A percentile compares a stretch with the other conserved stretches of the same genome.
phyloP scores from a whole-genome alignment of 2,797 vertebrate species.

The Okamejei kenojei region DNA sequence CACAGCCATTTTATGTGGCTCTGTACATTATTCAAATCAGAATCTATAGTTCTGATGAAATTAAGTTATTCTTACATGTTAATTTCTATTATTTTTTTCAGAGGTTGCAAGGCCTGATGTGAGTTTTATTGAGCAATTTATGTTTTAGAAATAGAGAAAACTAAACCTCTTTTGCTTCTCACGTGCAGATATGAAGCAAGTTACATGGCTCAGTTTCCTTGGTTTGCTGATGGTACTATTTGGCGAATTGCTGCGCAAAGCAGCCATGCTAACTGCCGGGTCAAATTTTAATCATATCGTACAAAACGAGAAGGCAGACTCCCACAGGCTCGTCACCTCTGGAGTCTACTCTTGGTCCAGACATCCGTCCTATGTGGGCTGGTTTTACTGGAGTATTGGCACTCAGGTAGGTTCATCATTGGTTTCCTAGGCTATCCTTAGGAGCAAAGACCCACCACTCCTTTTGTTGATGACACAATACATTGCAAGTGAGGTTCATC shows the following conservation, averaged over 20 bases:
- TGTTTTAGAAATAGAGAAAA: background rate
- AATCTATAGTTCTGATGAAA: background rate
- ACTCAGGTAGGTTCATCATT: constrained; percentile 72
- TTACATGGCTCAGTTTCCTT: constrained; percentile 73
- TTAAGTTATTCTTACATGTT: background rate
- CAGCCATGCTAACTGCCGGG: constrained; percentile 91
- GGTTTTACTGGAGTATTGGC: constrained; percentile 98
- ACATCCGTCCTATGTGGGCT: constrained; percentile 94
- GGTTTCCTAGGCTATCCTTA: background rate
- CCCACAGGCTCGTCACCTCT: constrained; percentile 81
- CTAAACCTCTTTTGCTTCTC: background rate
- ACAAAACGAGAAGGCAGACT: constrained; percentile 91
- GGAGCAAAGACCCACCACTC: background rate
- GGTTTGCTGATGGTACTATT: constrained; percentile 87
- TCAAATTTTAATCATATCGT: constrained; percentile 99
- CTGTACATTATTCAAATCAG: background rate
- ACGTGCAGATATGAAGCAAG: constrained; percentile 80
- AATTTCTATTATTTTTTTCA: background rate
- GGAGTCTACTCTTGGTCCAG: constrained; percentile 88
- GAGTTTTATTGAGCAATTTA: background rate
- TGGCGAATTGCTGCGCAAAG: constrained; percentile 81
- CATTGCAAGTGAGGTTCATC: background rate
- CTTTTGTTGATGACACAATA: background rate
- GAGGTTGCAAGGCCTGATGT: background rate
- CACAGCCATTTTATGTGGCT: background rate